A percentile compares a stretch with the other conserved stretches of the same genome.
These are phyloP conservation scores for Megalurothrips usitatus DNA, from an alignment of 2,888 invertebrate species.

Conservation along the genomic window DNA sequence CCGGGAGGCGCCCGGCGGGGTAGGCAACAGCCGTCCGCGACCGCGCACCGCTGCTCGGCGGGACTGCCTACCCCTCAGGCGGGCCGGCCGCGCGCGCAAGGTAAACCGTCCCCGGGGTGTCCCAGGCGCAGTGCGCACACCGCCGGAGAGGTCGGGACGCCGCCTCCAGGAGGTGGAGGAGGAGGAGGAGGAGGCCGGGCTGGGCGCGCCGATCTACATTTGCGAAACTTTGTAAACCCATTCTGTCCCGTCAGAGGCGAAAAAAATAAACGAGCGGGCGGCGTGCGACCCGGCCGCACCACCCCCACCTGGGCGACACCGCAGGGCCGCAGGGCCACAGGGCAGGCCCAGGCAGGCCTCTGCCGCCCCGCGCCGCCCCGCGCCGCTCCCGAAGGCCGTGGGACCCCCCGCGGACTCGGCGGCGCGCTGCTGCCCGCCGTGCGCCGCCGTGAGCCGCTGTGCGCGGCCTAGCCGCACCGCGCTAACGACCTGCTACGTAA, in stretches of 20 bases:
- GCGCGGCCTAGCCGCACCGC: neutral
- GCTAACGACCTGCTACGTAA: conserved; percentile 24
- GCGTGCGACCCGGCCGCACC: neutral
- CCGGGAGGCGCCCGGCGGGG: neutral
- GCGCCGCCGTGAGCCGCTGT: neutral
- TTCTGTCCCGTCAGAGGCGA: neutral
- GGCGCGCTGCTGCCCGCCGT: no score
- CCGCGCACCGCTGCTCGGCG: neutral
- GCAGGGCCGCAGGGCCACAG: no score
- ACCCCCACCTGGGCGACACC: neutral
- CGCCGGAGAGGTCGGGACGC: neutral
- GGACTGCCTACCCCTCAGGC: neutral
- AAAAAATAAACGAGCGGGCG: neutral
- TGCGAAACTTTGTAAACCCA: conserved; percentile 8
- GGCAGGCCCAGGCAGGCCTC: no score
- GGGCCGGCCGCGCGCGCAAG: neutral
- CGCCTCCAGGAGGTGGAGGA: neutral
- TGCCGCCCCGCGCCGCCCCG: neutral
- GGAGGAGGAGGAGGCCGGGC: no score
- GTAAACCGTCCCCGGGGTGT: no score
- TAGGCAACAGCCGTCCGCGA: neutral
- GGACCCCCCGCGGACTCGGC: neutral
- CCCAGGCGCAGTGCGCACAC: neutral
- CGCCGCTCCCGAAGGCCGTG: neutral
- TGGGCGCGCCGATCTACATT: neutral